A percentile compares a stretch with the other conserved stretches of the same genome.
Evolutionary conservation across 2,113 vertebrate species (phyloP).

Genomic region (Synodontis membranacea): DNA sequence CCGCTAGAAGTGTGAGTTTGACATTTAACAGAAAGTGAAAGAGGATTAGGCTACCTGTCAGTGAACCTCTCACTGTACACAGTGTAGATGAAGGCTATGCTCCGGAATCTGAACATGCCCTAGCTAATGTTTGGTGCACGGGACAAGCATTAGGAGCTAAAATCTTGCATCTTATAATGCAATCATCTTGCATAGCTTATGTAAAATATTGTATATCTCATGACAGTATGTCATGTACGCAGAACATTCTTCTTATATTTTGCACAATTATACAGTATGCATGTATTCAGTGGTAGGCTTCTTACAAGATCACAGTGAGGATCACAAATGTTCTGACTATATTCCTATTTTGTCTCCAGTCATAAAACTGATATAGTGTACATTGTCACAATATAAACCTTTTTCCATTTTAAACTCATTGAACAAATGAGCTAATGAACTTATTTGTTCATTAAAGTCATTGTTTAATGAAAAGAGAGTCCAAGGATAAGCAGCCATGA

Average conservation of each 20-base stretch:
- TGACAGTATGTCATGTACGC: neutral
- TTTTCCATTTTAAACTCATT: constrained; percentile 30
- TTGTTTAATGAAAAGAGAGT: constrained; percentile 25
- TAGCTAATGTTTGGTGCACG: neutral
- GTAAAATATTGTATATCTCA: neutral
- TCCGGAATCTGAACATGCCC: neutral
- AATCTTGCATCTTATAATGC: neutral
- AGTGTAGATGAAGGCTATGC: neutral
- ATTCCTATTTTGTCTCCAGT: neutral
- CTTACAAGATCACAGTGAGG: no score
- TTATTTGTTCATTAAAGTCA: no score
- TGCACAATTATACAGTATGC: neutral
- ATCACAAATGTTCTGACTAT: no score
- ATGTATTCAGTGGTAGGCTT: no score
- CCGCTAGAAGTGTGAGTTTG: neutral
- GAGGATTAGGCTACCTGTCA: neutral
- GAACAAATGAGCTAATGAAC: no score
- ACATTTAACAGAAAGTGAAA: neutral
- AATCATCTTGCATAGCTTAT: neutral
- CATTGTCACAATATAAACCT: neutral
- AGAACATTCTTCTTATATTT: neutral
- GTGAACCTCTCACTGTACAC: neutral
- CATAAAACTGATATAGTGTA: neutral
- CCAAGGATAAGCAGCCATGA: neutral
- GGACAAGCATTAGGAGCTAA: neutral